A percentile compares a stretch with the other conserved stretches of the same genome.
phyloP scores from a whole-genome alignment of 2,797 vertebrate species.

The Macrochelys suwanniensis region DNA sequence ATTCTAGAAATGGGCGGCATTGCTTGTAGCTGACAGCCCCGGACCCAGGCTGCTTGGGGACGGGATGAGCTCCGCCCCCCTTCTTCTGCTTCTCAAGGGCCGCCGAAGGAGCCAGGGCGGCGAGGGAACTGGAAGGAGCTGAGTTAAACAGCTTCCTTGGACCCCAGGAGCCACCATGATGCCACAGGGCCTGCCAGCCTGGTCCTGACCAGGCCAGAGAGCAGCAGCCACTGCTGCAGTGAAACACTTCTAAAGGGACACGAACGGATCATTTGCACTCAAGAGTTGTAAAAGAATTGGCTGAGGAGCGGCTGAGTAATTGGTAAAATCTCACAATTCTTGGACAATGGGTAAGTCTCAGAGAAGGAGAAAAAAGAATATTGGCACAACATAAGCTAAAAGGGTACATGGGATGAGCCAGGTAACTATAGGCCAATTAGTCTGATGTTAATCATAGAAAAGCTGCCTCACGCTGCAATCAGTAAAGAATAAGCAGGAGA shows the following conservation, averaged over 20 bases:
- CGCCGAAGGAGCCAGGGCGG: too few relatives aligned
- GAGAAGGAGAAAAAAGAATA: not conserved
- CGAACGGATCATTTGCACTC: not conserved
- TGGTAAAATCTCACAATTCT: not conserved
- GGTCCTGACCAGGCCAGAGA: not conserved
- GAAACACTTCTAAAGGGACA: not conserved
- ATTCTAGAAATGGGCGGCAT: not conserved
- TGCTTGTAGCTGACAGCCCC: not conserved
- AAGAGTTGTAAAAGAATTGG: not conserved
- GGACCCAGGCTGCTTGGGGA: not conserved
- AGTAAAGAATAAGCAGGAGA: too few relatives aligned
- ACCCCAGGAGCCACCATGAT: not conserved
- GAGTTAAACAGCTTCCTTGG: not conserved
- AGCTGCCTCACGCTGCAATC: not conserved
- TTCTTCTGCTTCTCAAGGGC: not conserved
- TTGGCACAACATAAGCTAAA: not conserved
- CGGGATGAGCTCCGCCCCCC: too few relatives aligned
- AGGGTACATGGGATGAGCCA: not conserved
- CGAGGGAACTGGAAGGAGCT: not conserved
- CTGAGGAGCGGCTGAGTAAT: not conserved
- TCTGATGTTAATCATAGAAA: not conserved
- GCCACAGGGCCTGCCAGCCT: not conserved
- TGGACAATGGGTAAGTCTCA: not conserved
- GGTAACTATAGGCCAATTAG: not conserved
- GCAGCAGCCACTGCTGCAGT: not conserved